phyloP scores from a whole-genome alignment of 2,113 vertebrate genomes.

The Neolamprologus toae region DNA sequence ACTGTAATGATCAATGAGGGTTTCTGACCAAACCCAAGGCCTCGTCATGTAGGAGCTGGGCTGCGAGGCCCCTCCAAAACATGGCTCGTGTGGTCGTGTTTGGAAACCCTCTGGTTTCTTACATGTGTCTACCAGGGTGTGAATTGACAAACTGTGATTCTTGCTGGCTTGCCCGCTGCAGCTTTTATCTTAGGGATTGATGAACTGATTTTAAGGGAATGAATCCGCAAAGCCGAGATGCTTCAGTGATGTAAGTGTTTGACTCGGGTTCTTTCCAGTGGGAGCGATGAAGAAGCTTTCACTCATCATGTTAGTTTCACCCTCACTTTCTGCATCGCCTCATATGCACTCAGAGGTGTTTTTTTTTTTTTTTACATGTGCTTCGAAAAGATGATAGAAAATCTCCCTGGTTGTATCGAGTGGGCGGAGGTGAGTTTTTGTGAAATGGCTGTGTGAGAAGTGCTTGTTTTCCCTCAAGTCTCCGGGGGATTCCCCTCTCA shows the following conservation, averaged over 20 bases:
- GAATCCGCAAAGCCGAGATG: neutral
- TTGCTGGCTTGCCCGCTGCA: neutral
- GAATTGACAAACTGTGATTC: neutral
- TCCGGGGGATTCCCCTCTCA: conserved; percentile 52
- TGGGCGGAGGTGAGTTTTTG: conserved; percentile 54
- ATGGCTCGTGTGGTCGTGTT: neutral
- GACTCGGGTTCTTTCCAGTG: conserved; percentile 20
- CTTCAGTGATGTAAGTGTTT: conserved; percentile 13
- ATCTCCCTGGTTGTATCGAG: conserved; percentile 38
- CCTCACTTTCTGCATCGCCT: conserved; percentile 3
- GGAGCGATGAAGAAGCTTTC: conserved; percentile 17
- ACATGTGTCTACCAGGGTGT: conserved; percentile 15
- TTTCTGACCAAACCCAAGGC: neutral
- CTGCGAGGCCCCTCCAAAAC: neutral
- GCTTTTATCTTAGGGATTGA: conserved; percentile 10
- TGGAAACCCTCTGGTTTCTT: conserved; percentile 14
- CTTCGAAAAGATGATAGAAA: conserved; percentile 32
- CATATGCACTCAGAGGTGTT: neutral
- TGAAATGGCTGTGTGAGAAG: conserved; percentile 49
- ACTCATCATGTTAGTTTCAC: conserved; percentile 1
- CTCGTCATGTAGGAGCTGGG: neutral
- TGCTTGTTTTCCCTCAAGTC: conserved; percentile 55
- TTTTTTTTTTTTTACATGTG: neutral
- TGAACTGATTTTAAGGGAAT: conserved; percentile 25
- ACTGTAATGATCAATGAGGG: conserved; percentile 20